Evolutionary conservation across 2,888 invertebrate genomes (phyloP).

Genomic region (Myopa testacea): DNA sequence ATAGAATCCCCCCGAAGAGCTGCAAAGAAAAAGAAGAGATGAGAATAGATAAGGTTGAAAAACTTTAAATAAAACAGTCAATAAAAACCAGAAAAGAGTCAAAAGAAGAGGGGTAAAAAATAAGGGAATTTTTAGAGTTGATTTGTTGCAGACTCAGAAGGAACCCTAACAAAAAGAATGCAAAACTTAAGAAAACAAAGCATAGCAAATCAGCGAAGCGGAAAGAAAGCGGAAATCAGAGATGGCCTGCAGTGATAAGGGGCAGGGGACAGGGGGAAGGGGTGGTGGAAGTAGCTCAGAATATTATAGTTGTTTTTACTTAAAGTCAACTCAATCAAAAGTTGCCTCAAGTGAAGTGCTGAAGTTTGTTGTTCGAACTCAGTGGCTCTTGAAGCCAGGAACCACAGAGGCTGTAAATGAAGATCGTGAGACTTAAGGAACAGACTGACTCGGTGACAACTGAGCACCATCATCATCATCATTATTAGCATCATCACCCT

Average conservation of each 20-base stretch:
- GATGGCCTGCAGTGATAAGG: not conserved
- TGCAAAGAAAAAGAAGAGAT: constrained; percentile 35
- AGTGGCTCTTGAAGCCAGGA: too few species aligned
- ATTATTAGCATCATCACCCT: too few species aligned
- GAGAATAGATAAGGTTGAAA: not conserved
- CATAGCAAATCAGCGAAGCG: not conserved
- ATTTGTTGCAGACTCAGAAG: not conserved
- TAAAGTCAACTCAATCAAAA: too few species aligned
- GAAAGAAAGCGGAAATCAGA: constrained; percentile 5
- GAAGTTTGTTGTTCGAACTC: too few species aligned
- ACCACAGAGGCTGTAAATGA: too few species aligned
- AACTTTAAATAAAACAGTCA: not conserved
- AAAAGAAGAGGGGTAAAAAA: not conserved
- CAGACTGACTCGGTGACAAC: too few species aligned
- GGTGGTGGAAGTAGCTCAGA: too few species aligned
- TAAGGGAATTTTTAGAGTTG: not conserved
- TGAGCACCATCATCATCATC: too few species aligned
- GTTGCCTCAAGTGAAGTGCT: too few species aligned
- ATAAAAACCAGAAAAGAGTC: not conserved
- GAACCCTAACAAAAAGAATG: not conserved
- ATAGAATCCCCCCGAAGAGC: constrained; percentile 63
- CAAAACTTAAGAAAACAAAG: constrained; percentile 1
- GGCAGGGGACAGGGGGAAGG: not conserved
- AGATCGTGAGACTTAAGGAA: too few species aligned
- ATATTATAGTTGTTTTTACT: too few species aligned